Evolutionary conservation across 1,140 invertebrate species (phyloP).

Genomic region (Plodia interpunctella): DNA sequence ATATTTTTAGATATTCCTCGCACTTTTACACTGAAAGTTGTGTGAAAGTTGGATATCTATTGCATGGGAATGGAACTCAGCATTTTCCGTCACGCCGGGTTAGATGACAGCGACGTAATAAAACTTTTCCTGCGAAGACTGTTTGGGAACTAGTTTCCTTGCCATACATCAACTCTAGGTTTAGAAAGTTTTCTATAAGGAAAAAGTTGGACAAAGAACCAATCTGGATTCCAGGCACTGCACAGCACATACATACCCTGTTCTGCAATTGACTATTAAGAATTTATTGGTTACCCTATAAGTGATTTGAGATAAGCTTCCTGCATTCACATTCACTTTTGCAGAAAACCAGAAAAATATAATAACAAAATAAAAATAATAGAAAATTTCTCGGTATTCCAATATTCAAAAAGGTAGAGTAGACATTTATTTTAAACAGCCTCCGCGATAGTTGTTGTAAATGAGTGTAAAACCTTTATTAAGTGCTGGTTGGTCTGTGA

Average conservation of each 20-base stretch:
- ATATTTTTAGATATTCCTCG: not conserved
- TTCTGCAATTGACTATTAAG: no score
- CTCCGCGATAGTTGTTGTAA: no score
- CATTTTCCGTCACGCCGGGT: constrained; percentile 19
- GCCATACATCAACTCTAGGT: not conserved
- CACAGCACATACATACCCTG: no score
- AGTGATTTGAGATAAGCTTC: no score
- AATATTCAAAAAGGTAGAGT: no score
- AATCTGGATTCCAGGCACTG: not conserved
- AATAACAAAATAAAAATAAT: no score
- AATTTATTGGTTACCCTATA: no score
- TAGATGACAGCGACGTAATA: constrained; percentile 30
- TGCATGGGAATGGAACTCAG: constrained; percentile 14
- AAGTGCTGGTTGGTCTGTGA: not conserved
- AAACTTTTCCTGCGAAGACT: constrained; percentile 26
- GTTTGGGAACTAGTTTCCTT: constrained; percentile 18
- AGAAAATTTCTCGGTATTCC: no score
- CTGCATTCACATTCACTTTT: no score
- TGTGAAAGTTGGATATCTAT: constrained; percentile 7
- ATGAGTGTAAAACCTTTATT: not conserved
- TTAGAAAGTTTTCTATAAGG: not conserved
- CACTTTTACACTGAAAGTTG: not conserved
- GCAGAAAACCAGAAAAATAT: no score
- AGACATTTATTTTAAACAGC: no score
- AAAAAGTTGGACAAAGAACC: not conserved